phyloP scores from a whole-genome alignment of 2,797 vertebrate species.

The Myotis daubentonii region DNA sequence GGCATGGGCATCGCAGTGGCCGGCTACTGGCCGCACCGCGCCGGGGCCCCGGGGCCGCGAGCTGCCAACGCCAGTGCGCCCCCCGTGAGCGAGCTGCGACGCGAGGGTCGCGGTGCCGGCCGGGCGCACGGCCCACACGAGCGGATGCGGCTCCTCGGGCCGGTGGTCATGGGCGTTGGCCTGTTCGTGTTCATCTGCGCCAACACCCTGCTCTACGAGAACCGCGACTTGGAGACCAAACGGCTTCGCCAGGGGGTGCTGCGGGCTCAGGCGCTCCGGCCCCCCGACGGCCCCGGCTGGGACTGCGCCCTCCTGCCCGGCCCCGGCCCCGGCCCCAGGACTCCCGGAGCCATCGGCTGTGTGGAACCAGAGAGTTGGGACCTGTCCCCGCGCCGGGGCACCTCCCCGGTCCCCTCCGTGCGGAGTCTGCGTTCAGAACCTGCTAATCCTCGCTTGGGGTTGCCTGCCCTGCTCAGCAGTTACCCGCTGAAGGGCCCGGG shows the following conservation, averaged over 20 bases:
- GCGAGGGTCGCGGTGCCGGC: conserved; percentile 69
- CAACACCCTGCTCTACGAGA: conserved; percentile 97
- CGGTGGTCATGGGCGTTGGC: conserved; percentile 97
- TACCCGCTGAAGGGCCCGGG: conserved; percentile 65
- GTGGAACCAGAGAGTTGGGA: conserved; percentile 70
- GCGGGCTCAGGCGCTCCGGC: conserved; percentile 83
- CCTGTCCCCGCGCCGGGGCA: conserved; percentile 54
- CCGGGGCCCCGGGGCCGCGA: background rate
- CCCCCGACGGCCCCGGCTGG: conserved; percentile 80
- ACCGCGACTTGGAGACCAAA: conserved; percentile 95
- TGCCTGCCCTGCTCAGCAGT: conserved; percentile 86
- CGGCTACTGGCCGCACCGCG: conserved; percentile 95
- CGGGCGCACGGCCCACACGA: conserved; percentile 88
- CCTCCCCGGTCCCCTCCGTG: conserved; percentile 76
- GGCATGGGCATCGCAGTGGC: conserved; percentile 94
- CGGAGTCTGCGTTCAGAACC: conserved; percentile 80
- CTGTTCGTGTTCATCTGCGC: conserved; percentile 98
- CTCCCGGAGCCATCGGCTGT: conserved; percentile 52
- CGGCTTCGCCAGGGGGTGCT: conserved; percentile 85
- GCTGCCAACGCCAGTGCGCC: conserved; percentile 64
- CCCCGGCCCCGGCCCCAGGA: conserved; percentile 72
- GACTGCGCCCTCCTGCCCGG: conserved; percentile 71
- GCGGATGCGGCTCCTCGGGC: conserved; percentile 94
- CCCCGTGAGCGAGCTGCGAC: conserved; percentile 46
- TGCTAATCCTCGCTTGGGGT: conserved; percentile 76